Evolutionary conservation across 2,113 vertebrate genomes (phyloP), one percentile per base, ranked within the genome.

Genomic region (Pseudonaja textilis): DNA sequence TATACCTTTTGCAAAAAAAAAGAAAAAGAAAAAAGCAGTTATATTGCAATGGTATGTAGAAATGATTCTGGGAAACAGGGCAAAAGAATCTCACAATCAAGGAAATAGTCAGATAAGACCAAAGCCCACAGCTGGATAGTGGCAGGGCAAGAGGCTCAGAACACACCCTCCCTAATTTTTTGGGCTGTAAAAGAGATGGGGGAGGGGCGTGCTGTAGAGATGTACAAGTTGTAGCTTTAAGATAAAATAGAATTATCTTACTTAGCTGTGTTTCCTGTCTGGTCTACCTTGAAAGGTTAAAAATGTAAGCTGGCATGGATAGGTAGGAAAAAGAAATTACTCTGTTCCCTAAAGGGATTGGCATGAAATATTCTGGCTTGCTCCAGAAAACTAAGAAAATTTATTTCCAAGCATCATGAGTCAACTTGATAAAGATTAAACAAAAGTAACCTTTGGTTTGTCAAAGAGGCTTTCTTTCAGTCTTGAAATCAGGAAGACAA

Each of bases 1-100:
- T 97, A 97, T 97, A 97, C 96, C 97, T 98, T 97, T 96, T 97
- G 96, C 97, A 97, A 98, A 98, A 94, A 16, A 39, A 74, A 98
- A 94, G 34, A 39, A 74, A 69, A n/a, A 59, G 7, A 81, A 81
- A 95, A 96, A 95, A 97, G 92, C 94, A 97, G 96, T 93, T 89
- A 93, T 61, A 91, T 93, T 96, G 95, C 97, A 81, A 81, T 81
- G 18, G 74, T 42, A 81, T 22, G 34, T 39, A 7, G 18, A 42
- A 42, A 81, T 42, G 18, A 42, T 20, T 22, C 1, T 81, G 16
- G 74, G 34, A 81, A 39, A 81, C 34, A 81, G 18, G 34, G 18
- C 74, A 81, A 42, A 81, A 81, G 34, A 42, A 34, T 42, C 18
- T 42, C 18, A 22, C 18, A 81, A 42, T 42, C 18, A 42, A 81